Evolutionary conservation across 2,888 invertebrate genomes (phyloP), one percentile per base, ranked within the genome.

Genomic region (Andrena minutula): DNA sequence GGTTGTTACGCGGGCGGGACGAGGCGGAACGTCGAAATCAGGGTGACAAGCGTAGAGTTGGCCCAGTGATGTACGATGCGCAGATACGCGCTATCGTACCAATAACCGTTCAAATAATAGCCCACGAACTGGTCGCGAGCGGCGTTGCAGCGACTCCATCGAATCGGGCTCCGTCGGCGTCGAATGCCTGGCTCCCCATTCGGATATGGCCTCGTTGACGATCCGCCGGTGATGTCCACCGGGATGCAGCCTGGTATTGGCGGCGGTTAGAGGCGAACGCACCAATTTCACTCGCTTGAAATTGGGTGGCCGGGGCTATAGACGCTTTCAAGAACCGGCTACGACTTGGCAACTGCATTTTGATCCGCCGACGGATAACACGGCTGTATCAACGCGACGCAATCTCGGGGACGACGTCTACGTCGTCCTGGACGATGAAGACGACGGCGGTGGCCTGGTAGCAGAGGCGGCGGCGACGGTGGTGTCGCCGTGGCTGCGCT

Each of bases 61-160:
- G 89, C 87, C 85, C 84, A 58, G 91, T 92, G 92, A 92, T 91
- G 90, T 91, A 92, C 91, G 91, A 84, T 86, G 86, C 75, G 63
- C 81, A 90, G 92, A 92, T 92, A 92, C 89, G 91, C 91, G 92
- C 89, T 92, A 92, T 92, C 92, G 87, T 90, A 89, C 91, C 92
- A 92, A 92, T 92, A 92, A 92, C 92, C 91, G 90, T 92, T 92
- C 91, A 88, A 91, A 91, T 92, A 92, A 92, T 92, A 91, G 91
- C 89, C 88, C 88, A 86, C 88, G 87, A 90, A 56, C 88, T 82
- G 81, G 86, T 85, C 71, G 85, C 79, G 70, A 72, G 82, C 83
- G 49, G 76, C 60, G 78, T 73, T 73, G 63, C 75, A 47, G 26
- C 76, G 82, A 63, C 78, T 81, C 63, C 82, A 76, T 78, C 77